These are phyloP conservation scores for Lepus americanus DNA, from an alignment of 2,113 vertebrate genomes.

Conservation along the genomic window DNA sequence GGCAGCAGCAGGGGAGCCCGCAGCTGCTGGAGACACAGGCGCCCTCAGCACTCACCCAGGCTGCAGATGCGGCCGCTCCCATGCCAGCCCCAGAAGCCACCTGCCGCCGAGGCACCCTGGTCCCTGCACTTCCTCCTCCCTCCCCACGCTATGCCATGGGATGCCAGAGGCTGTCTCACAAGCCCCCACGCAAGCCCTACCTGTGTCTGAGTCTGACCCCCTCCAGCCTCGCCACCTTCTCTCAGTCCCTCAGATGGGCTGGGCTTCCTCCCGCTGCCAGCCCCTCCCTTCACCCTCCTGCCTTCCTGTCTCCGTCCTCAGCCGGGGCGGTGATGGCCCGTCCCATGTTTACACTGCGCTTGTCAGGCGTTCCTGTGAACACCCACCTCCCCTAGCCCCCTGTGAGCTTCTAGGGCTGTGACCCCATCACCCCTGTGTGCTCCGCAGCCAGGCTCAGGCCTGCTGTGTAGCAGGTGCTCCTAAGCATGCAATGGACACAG, in stretches of 20 bases:
- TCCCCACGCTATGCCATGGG: background rate
- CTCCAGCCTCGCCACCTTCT: rapidly evolving
- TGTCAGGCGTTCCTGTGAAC: background rate
- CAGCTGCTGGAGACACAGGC: background rate
- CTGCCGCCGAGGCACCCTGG: rapidly evolving
- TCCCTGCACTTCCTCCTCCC: background rate
- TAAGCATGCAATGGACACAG: background rate
- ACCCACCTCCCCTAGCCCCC: background rate
- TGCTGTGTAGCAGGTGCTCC: background rate
- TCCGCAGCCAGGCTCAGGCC: background rate
- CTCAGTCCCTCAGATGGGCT: background rate
- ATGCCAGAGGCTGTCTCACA: background rate
- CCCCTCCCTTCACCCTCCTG: background rate
- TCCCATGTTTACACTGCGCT: background rate
- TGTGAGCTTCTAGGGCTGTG: background rate
- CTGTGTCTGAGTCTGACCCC: background rate
- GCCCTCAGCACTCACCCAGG: background rate
- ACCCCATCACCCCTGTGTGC: background rate
- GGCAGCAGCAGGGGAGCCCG: background rate
- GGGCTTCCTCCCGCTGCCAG: background rate
- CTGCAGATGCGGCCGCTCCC: rapidly evolving
- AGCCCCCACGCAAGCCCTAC: background rate
- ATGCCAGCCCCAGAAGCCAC: background rate
- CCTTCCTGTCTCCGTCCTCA: background rate
- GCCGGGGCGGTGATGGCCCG: rapidly evolving